Evolutionary conservation across 2,888 invertebrate genomes (phyloP).

Genomic region (Eucriotettix oculatus): DNA sequence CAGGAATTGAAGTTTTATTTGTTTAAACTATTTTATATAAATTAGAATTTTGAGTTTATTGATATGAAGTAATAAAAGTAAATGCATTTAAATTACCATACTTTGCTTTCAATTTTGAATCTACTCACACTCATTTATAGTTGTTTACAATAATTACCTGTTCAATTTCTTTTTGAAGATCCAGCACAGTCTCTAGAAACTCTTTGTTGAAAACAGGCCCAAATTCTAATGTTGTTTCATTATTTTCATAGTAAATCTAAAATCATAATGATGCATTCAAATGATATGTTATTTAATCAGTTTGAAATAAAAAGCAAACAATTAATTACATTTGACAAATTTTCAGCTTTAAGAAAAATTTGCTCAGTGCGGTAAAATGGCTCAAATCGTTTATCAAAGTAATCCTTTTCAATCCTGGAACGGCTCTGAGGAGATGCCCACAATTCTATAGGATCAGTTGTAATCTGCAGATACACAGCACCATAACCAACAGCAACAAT

Average conservation of each 20-base stretch:
- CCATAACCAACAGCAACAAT: slow-evolving; percentile 48
- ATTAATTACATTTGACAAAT: slow-evolving; percentile 32
- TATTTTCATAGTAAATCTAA: neutral
- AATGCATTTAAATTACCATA: too few relatives aligned
- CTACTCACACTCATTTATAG: too few relatives aligned
- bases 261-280: neutral
- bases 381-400: slow-evolving; percentile 71
- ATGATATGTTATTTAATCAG: neutral
- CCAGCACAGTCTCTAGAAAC: slow-evolving; percentile 55
- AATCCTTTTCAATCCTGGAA: slow-evolving; percentile 69
- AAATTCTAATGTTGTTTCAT: slow-evolving; percentile 27
- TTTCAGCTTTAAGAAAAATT: slow-evolving; percentile 57
- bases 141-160: slow-evolving; percentile 25
- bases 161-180: slow-evolving; percentile 48
- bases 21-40: too few relatives aligned
- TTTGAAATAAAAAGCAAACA: neutral
- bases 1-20: too few relatives aligned
- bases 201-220: slow-evolving; percentile 66
- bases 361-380: slow-evolving; percentile 85
- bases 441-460: slow-evolving; percentile 78
- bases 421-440: slow-evolving; percentile 78
- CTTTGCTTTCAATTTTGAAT: too few relatives aligned
- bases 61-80: too few relatives aligned
- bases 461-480: slow-evolving; percentile 47
- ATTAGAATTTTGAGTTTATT: too few relatives aligned